Base-by-base conservation (phyloP, 2,797 vertebrate species). In the Enteromius mattozi region DNA sequence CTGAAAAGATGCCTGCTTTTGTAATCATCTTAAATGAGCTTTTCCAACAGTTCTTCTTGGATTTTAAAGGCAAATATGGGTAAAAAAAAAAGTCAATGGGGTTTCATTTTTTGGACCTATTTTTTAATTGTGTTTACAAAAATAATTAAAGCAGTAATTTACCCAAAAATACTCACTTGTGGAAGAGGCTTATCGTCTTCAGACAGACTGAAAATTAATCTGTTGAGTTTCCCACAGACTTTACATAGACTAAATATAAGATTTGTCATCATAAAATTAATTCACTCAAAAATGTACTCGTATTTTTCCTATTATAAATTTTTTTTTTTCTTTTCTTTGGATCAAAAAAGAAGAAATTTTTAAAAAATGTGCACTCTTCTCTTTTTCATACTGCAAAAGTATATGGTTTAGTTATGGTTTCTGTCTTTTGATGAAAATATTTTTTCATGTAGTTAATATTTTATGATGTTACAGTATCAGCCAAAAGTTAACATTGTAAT, bases 141-240 rank as follows among this genome's bases (percentile, higher is more conserved):
- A 61, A 61, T 21, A 51, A 49, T 49, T 9, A 56, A 59, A 24
- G 21, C 21, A 51, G 2, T 51, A n/a, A n/a, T 59, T 59, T 8
- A 59, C 54, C 3, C 54, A 10, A n/a, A 59, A 59, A n/a, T 45
- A 45, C 12, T 45, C 45, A 45, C 71, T 12, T 82, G 19, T 75
- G 69, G 17, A 47, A 71, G 40, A 7, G 33, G 40, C 59, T 82
- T 75, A 65, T 65, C 81, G 3, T 51, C 69, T 45, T 63, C 37
- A 42, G n/a, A 45, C n/a, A 77, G 51, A 76, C 51, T 30, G 33
- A 51, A 71, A 1, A 71, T 2, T 30, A 66, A 68, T 1, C 2
- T 14, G 10, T 16, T 51, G 24, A 24, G 9, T 51, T 68, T 51
- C 17, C 9, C 27, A 79, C n/a, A 10, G 10, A 79, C 59, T 33